Evolutionary conservation across 2,888 invertebrate genomes (phyloP), one percentile per base, ranked within the genome.

Genomic region (Papilio demoleus): DNA sequence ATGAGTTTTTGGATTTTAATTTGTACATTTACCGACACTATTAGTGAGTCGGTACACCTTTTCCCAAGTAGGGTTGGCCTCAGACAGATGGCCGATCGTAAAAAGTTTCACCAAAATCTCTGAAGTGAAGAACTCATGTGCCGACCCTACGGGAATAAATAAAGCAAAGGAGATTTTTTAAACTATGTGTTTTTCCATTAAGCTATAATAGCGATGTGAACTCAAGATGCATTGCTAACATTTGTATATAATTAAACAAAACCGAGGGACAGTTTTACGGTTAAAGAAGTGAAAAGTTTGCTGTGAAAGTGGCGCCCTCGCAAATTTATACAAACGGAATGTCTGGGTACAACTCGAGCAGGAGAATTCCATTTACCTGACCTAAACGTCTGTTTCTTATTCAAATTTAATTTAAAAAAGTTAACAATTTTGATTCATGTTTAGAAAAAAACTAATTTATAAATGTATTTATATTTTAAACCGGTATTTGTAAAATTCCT

Each of bases 321-420:
- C 75, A 83, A 85, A 86, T 84, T 84, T 81, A 81, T 85, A 83
- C 79, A 79, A 71, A 71, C 67, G 62, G 74, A 76, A 75, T 76
- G 75, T 73, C 71, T 71, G 69, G 56, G 38, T 59, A 63, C 72
- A 68, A 72, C 71, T 68, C 61, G 78, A 85, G 84, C 86, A 87
- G 75, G 85, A 74, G 78, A 87, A 84, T 78, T 82, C 83, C 85
- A 87, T 87, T 86, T 86, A 81, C 80, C 78, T 81, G 75, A 72
- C 75, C 73, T 69, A 69, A 72, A 72, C 56, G 56, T 65, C 67
- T 53, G 65, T 61, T 40, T 67, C 71, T 70, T 69, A 72, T 50
- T 40, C 11, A 63, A 45, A 24, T 59, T 27, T n/a, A 45, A 45
- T 34, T 58, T 65, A 68, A 34, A 68, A 59, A 58, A 27, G n/a